Conservation (phyloP, 2,888 invertebrate genomes). For the Eucera pruinosa region DNA sequence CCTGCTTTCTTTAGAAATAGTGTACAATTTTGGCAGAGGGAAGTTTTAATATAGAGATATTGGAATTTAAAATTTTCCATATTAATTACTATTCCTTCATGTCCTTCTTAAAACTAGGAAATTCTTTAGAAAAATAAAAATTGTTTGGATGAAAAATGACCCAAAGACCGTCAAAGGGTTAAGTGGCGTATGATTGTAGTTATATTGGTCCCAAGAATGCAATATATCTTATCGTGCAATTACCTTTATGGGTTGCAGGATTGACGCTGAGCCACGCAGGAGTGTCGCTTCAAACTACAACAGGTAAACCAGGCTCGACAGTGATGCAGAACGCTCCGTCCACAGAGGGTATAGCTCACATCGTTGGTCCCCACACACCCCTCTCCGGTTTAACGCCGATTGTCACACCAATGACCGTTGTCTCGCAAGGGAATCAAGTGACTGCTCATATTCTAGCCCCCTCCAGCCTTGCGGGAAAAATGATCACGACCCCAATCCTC, state of each 20-base stretch:
- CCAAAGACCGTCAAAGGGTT: too few relatives aligned
- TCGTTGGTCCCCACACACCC: slow-evolving; percentile 82
- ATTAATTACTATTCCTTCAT: too few relatives aligned
- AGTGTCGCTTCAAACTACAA: slow-evolving; percentile 83
- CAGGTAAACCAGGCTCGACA: slow-evolving; percentile 76
- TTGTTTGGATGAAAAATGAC: too few relatives aligned
- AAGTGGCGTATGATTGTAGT: too few relatives aligned
- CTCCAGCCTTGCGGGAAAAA: slow-evolving; percentile 89
- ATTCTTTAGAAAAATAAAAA: too few relatives aligned
- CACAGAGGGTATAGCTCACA: slow-evolving; percentile 84
- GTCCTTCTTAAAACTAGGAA: too few relatives aligned
- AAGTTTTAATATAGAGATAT: too few relatives aligned
- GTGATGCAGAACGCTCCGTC: slow-evolving; percentile 81
- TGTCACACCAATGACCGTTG: slow-evolving; percentile 85
- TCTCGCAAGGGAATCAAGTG: slow-evolving; percentile 87
- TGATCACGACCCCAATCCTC: slow-evolving; percentile 86
- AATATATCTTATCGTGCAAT: slow-evolving; percentile 13
- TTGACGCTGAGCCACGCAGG: slow-evolving; percentile 84
- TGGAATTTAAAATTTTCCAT: too few relatives aligned
- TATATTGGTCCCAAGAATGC: too few relatives aligned
- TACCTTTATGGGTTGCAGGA: slow-evolving; percentile 71
- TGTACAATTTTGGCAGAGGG: too few relatives aligned
- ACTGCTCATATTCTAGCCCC: slow-evolving; percentile 88
- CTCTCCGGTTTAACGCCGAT: slow-evolving; percentile 87
- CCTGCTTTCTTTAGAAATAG: too few relatives aligned